Conservation (phyloP, 2,113 vertebrate species). For the Haliaeetus leucogaster region DNA sequence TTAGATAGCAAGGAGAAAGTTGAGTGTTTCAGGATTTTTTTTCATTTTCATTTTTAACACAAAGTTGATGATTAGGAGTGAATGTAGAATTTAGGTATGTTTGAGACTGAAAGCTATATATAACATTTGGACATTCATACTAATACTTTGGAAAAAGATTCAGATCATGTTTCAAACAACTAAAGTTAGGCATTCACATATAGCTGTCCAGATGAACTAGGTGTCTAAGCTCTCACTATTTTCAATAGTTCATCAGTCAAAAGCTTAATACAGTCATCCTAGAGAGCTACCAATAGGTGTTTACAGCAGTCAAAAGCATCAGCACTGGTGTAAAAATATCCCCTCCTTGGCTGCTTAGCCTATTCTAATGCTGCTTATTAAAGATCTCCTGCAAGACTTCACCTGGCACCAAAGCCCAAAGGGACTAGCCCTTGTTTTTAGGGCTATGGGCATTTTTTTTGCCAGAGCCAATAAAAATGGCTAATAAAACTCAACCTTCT, state of each 20-base stretch:
- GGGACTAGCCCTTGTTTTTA: not conserved
- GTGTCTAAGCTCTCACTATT: not conserved
- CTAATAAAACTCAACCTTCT: not conserved
- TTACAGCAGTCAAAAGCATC: not conserved
- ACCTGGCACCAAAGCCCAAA: not conserved
- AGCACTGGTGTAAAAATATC: not conserved
- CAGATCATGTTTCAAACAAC: not conserved
- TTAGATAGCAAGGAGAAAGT: not conserved
- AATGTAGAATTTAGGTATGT: not conserved
- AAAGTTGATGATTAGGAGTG: not conserved
- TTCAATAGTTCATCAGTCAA: not conserved
- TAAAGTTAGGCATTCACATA: not conserved
- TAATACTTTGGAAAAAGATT: not conserved
- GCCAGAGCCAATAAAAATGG: not conserved
- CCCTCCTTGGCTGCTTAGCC: not conserved
- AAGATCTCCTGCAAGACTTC: not conserved
- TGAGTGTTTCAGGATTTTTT: not conserved
- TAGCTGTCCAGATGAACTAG: not conserved
- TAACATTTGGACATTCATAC: not conserved
- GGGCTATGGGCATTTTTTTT: fast-evolving
- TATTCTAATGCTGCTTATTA: not conserved
- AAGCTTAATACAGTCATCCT: not conserved
- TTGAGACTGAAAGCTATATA: not conserved
- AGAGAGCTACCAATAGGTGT: not conserved
- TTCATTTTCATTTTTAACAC: not conserved